Conservation (phyloP, 1,140 invertebrate genomes). For the Oryctes rhinoceros region DNA sequence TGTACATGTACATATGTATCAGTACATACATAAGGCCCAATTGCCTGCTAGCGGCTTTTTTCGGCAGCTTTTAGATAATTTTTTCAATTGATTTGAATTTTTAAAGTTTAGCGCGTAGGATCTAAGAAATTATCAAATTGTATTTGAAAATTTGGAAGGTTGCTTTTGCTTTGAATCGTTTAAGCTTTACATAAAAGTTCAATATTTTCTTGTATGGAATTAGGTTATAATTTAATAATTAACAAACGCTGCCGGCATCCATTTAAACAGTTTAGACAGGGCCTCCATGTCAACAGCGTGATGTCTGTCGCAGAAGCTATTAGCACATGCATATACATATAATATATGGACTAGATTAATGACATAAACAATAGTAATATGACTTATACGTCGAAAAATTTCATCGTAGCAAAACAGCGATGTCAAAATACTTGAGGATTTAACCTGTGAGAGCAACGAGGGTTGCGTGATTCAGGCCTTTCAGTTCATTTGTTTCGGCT, state of each 20-base stretch:
- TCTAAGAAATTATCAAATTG: too few relatives aligned
- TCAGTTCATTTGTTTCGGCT: constrained; percentile 19
- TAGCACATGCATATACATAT: neutral
- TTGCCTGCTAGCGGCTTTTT: neutral
- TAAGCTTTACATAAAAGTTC: too few relatives aligned
- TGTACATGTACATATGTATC: neutral
- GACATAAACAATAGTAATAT: constrained; percentile 25
- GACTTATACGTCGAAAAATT: constrained; percentile 20
- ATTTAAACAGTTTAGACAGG: neutral
- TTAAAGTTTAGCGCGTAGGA: neutral
- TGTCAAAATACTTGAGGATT: constrained; percentile 41
- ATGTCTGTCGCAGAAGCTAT: neutral
- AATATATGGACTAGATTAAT: neutral
- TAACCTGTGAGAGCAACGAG: neutral
- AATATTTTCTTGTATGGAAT: too few relatives aligned
- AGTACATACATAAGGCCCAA: neutral
- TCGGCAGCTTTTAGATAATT: neutral
- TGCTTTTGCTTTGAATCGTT: too few relatives aligned
- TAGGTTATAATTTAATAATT: too few relatives aligned
- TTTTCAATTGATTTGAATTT: constrained; percentile 1
- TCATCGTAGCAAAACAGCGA: constrained; percentile 31
- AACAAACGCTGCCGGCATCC: too few relatives aligned
- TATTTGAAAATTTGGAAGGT: too few relatives aligned
- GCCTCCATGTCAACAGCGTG: too few relatives aligned
- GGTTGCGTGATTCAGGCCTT: constrained; percentile 15